Evolutionary conservation across 2,113 vertebrate genomes (phyloP).

Genomic region (Ifrita kowaldi): DNA sequence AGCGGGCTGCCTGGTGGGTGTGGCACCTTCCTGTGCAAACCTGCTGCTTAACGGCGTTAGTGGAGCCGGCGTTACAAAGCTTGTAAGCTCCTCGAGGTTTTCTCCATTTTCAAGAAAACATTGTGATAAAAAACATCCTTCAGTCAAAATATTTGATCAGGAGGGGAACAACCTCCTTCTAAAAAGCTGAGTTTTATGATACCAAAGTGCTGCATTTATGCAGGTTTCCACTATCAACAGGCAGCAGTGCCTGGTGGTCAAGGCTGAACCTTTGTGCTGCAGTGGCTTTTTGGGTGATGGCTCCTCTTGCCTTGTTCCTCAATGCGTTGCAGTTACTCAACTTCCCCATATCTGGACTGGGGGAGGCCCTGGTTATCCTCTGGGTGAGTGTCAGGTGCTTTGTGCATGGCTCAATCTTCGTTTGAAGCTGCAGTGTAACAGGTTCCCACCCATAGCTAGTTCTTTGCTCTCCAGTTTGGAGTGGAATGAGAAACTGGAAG

Average conservation of each 20-base stretch:
- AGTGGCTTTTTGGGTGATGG: neutral
- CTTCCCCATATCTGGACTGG: neutral
- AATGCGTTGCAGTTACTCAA: rapidly evolving
- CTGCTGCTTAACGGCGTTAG: neutral
- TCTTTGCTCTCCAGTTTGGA: neutral
- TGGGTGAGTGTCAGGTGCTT: neutral
- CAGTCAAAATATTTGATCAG: neutral
- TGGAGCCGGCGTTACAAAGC: neutral
- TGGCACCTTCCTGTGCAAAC: neutral
- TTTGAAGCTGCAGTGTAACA: neutral
- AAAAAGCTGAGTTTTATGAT: neutral
- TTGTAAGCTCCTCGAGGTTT: neutral
- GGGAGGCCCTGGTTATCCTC: neutral
- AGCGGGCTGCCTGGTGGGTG: neutral
- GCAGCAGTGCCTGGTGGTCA: neutral
- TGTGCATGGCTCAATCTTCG: neutral
- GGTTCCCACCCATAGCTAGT: neutral
- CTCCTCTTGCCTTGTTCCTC: neutral
- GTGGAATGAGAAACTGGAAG: neutral
- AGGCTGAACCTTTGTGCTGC: neutral
- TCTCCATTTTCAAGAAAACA: neutral
- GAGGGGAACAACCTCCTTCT: neutral
- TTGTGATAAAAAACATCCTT: too few species aligned
- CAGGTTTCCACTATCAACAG: neutral
- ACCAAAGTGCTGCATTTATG: neutral